Percentiles rank a stretch among this genome's conserved stretches.
Conservation (phyloP, 1,140 invertebrate species). For the Drosophila sulfurigaster region DNA sequence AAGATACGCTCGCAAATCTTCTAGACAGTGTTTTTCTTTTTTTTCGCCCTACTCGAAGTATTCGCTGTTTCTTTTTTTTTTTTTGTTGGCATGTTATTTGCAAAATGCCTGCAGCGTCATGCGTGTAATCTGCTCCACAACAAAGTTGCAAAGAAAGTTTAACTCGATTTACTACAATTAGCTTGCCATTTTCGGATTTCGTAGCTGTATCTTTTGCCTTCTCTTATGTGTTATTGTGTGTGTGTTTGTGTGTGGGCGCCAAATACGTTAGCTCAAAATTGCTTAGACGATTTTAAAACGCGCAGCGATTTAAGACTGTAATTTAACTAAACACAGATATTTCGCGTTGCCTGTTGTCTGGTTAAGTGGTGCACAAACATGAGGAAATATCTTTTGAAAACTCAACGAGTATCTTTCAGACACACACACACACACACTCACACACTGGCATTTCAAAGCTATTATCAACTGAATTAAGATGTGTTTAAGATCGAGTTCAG, state of each 20-base stretch:
- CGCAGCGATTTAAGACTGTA: slow-evolving; percentile 58
- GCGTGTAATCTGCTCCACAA: slow-evolving; percentile 60
- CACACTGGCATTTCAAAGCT: slow-evolving; percentile 14
- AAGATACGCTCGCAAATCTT: slow-evolving; percentile 60
- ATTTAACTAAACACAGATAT: slow-evolving; percentile 77
- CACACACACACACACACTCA: neutral
- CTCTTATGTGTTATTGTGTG: neutral
- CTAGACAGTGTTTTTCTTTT: slow-evolving; percentile 16
- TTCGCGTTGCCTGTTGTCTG: slow-evolving; percentile 26
- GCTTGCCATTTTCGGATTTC: slow-evolving; percentile 70
- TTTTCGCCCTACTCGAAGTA: neutral
- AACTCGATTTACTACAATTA: slow-evolving; percentile 80
- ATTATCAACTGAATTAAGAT: slow-evolving; percentile 49
- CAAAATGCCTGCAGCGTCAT: slow-evolving; percentile 70
- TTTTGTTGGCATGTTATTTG: slow-evolving; percentile 57
- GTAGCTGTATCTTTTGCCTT: slow-evolving; percentile 6
- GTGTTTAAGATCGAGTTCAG: slow-evolving; percentile 29
- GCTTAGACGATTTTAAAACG: slow-evolving; percentile 48
- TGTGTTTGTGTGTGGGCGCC: slow-evolving; percentile 68
- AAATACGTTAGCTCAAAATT: slow-evolving; percentile 68
- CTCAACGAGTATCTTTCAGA: slow-evolving; percentile 7
- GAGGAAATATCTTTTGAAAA: slow-evolving; percentile 19
- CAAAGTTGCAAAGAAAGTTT: slow-evolving; percentile 65
- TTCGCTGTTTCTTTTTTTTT: slow-evolving; percentile 11
- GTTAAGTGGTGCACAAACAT: slow-evolving; percentile 32